Base-by-base conservation (phyloP, 2,888 invertebrate genomes). In the Podotricha telesiphe region DNA sequence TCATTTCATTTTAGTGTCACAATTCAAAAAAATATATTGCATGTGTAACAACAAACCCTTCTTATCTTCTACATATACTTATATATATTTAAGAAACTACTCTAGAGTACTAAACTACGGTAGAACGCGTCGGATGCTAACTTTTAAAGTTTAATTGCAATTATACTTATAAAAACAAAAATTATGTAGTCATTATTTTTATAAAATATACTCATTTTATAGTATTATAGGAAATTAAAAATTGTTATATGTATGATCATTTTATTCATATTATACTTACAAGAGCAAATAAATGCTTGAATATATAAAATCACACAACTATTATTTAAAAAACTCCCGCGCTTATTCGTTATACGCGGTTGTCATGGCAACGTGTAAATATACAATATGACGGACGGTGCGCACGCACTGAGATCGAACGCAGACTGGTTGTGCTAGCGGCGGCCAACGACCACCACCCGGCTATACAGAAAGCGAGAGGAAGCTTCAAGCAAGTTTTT, bases 401-500 rank as follows among this genome's bases (percentile, higher is more conserved):
- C 88, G 90, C 89, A 87, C 86, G 85, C 89, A 82, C 89, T 80
- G 83, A 83, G 87, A 82, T 81, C 87, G 79, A 80, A 79, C 86
- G 84, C 88, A 80, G 86, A 92, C 92, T 91, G 92, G 85, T 85
- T 82, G 79, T 77, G 78, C 75, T 72, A 68, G 79, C 82, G 80
- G 76, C 81, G 80, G 81, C 80, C 81, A 77, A 74, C 86, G 81
- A 83, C 89, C 88, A 87, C 89, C 88, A 83, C 87, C 83, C 82
- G 77, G 73, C 80, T 82, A 84, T 83, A 82, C 85, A 77, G 84
- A 87, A 86, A 86, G 88, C 89, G 91, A 91, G 90, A 91, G 90
- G 90, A 89, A 80, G 79, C 83, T 83, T 81, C 80, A 84, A 89
- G 88, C 90, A 77, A 83, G 90, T 91, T 91, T 89, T 85, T 81